Evolutionary conservation across 2,113 vertebrate species (phyloP), one percentile per base, ranked within the genome.

Genomic region (Noturus placidus): DNA sequence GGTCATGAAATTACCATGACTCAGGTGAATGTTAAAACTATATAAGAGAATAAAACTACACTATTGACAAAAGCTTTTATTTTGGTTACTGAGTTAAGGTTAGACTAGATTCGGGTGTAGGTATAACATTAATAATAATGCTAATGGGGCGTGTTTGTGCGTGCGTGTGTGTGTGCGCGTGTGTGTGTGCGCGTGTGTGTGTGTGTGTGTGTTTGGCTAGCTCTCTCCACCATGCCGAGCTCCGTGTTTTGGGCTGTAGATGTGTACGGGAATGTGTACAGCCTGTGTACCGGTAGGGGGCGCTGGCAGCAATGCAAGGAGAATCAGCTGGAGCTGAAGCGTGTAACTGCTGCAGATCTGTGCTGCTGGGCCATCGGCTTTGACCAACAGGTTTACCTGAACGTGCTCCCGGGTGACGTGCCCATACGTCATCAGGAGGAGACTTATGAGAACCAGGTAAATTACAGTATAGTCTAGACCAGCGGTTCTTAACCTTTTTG

Each of bases 371-470:
- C 96, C 88, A 95, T 99, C 6, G 98, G 96, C 65, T 97, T 97
- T 0, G 97, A 99, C 89, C 97, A 99, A 80, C 97, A 96, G 2
- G 94, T 99, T 30, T 98, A 99, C 87, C 94, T 98, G 88, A 96
- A 96, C 0, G 93, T 99, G 50, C 95, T 96, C 42, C 95, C 96
- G 35, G 95, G 95, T 0, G 97, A 98, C 0, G 95, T 96, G 80
- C 90, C 96, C 35, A 97, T 99, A 89, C 96, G 97, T 30, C 96
- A 94, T 93, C 95, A 96, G 79, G 98, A 99, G 89, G 98, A 99
- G 92, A 97, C 97, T 77, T 99, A 97, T 30, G 98, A 99, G 91
- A 99, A 99, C 90, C 98, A 99, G 98, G 98, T 98, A 91, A 0
- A 74, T 11, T n/a, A n/a, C 33, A 27, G 56, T 22, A 13, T 14